Evolutionary conservation across 1,140 invertebrate species (phyloP).

Genomic region (Caenorhabditis briggsae): DNA sequence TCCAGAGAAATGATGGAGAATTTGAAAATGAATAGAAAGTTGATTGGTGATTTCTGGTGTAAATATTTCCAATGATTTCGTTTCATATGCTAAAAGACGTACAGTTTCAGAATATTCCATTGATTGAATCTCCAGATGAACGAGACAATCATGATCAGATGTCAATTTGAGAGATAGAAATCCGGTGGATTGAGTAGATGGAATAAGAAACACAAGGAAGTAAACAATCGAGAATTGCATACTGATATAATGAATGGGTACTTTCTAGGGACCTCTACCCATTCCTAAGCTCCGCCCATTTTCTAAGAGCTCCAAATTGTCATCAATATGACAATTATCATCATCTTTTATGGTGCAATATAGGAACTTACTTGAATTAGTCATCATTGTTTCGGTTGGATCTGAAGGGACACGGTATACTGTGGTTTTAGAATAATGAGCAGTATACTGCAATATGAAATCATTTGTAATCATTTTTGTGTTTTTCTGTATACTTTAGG

Average conservation of each 20-base stretch:
- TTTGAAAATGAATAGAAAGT: constrained; percentile 3
- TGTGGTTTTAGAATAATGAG: too few relatives aligned
- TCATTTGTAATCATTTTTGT: too few relatives aligned
- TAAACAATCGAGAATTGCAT: background rate
- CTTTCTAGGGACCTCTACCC: background rate
- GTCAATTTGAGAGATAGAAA: background rate
- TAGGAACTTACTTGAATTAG: background rate
- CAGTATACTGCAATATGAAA: too few relatives aligned
- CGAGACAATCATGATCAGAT: background rate
- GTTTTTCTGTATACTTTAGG: too few relatives aligned
- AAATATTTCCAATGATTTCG: background rate
- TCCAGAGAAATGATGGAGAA: constrained; percentile 41
- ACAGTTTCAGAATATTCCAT: constrained; percentile 8
- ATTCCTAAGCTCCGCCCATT: background rate
- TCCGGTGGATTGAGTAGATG: background rate
- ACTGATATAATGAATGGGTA: background rate
- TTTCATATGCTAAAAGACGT: constrained; percentile 15
- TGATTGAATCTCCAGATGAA: background rate
- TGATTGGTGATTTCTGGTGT: background rate
- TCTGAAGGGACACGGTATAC: too few relatives aligned
- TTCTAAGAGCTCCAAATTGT: background rate
- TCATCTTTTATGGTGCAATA: background rate
- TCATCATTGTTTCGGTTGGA: background rate
- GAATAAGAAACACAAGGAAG: background rate
- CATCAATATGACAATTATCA: background rate